phyloP scores from a whole-genome alignment of 1,140 invertebrate species.

The Papilio aristodemus region DNA sequence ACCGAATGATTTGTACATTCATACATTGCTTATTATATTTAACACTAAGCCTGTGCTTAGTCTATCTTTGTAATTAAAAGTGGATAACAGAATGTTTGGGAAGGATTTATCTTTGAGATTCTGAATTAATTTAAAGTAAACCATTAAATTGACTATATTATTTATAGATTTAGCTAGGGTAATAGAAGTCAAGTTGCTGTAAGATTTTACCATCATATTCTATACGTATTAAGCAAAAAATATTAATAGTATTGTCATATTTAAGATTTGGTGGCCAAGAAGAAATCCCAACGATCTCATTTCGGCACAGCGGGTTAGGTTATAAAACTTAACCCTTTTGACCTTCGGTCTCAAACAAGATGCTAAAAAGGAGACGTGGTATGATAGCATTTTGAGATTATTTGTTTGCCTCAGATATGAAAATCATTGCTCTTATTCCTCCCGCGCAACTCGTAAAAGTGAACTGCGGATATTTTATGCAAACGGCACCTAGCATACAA shows the following conservation, averaged over 20 bases:
- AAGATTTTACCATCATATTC: no score
- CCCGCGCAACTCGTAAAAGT: conserved; percentile 13
- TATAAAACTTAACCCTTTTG: neutral
- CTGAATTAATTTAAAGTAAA: no score
- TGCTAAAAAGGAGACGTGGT: neutral
- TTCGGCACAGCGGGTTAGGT: neutral
- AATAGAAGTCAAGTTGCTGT: no score
- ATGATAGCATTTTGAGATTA: neutral
- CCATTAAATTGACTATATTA: no score
- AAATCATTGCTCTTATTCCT: neutral
- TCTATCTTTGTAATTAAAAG: conserved; percentile 6
- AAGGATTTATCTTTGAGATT: neutral
- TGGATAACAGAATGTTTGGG: neutral
- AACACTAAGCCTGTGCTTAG: neutral
- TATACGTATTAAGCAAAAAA: no score
- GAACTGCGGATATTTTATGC: neutral
- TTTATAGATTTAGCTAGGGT: no score
- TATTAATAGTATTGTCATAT: neutral
- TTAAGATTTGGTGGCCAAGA: neutral
- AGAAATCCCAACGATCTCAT: neutral
- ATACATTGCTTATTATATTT: neutral
- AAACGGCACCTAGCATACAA: neutral
- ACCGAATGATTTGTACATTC: conserved; percentile 1
- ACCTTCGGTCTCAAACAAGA: neutral
- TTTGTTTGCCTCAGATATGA: conserved; percentile 10